A percentile compares a stretch with the other conserved stretches of the same genome.
phyloP scores from a whole-genome alignment of 2,888 invertebrate genomes.

The Cryptus viduatorius region DNA sequence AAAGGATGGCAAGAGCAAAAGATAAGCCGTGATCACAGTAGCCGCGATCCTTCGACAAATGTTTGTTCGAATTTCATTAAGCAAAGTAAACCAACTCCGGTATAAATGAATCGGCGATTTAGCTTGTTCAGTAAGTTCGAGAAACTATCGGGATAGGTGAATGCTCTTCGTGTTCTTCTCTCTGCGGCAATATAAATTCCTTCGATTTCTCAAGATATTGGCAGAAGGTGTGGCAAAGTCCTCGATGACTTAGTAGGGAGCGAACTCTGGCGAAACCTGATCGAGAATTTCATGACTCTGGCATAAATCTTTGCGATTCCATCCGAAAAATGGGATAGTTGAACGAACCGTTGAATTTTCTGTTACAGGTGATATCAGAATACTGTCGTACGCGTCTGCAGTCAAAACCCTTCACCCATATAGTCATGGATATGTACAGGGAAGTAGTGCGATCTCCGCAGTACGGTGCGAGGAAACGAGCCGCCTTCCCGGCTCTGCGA shows the following conservation, averaged over 20 bases:
- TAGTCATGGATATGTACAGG: slow-evolving; percentile 88
- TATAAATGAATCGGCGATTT: slow-evolving; percentile 51
- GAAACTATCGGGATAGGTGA: slow-evolving; percentile 24
- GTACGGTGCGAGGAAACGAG: slow-evolving; percentile 80
- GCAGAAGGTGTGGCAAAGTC: slow-evolving; percentile 21
- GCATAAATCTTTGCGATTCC: background rate
- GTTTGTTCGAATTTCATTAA: slow-evolving; percentile 23
- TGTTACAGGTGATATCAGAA: slow-evolving; percentile 87
- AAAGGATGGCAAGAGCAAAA: background rate
- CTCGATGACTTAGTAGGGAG: slow-evolving; percentile 5
- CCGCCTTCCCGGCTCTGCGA: slow-evolving; percentile 70
- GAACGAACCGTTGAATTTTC: slow-evolving; percentile 34
- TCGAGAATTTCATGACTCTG: background rate
- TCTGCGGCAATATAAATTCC: slow-evolving; percentile 31
- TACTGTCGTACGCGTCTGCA: slow-evolving; percentile 87
- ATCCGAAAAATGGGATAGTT: background rate
- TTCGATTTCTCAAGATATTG: slow-evolving; percentile 34
- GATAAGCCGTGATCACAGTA: background rate
- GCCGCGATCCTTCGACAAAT: slow-evolving; percentile 7
- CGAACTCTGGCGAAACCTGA: background rate
- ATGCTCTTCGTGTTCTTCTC: background rate
- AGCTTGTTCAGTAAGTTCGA: slow-evolving; percentile 21
- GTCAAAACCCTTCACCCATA: slow-evolving; percentile 87
- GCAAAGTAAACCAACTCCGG: slow-evolving; percentile 26
- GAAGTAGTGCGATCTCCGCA: slow-evolving; percentile 84